Base-by-base conservation (phyloP, 2,888 invertebrate species). In the Stegana nigrithorax region DNA sequence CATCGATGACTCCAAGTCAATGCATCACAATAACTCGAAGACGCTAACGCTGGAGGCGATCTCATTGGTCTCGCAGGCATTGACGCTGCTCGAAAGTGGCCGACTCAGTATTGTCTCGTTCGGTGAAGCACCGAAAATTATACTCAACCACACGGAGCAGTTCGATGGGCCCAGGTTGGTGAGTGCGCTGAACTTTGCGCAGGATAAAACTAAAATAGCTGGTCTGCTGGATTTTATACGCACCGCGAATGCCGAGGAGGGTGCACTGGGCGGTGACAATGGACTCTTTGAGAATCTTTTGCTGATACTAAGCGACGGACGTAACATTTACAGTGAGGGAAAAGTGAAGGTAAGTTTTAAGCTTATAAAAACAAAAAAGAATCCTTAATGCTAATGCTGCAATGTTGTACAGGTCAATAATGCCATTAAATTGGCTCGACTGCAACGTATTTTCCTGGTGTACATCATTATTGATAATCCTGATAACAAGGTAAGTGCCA, bases 381-480 rank as follows among this genome's bases (percentile, higher is more conserved):
- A 44, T 45, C 29, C n/a, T 4, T 14, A 27, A 17, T 17, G n/a
- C n/a, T n/a, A n/a, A n/a, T n/a, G n/a, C n/a, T n/a, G n/a, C n/a
- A n/a, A n/a, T n/a, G n/a, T n/a, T n/a, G 4, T 69, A 4, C 36
- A 87, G 67, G 93, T 98, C 0, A 88, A 88, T 67, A 90, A 90
- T 69, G 93, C 96, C 0, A 92, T 98, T 0, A 88, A 95, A 73
- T 87, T 91, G 73, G 95, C 96, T 3, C 89, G 92, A 67, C 89
- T 94, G 58, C 89, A 91, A 60, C 91, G 94, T 42, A 91, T 99
- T 70, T 98, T 99, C 85, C 89, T 95, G 67, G 95, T 99, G 4
- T 99, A 98, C 83, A 91, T 99, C 56, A 93, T 99, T 67, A 91
- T 99, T 50, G 99, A 99, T 84, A 97, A 95, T 87, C 96, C 96